Conservation (phyloP, 2,113 vertebrate species). For the Chionodraco myersi region DNA sequence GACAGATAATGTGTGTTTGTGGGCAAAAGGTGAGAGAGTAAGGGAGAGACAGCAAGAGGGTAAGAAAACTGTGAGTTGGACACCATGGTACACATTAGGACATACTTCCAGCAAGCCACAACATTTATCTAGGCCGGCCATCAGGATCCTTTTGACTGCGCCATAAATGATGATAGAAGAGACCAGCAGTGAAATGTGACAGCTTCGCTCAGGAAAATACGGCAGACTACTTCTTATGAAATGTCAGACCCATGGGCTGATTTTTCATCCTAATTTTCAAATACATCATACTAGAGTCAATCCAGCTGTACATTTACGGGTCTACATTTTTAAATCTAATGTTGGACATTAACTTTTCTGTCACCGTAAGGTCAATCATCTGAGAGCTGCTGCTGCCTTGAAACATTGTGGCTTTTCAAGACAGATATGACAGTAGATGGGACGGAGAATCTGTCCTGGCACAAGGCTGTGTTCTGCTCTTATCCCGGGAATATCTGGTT, state of each 20-base stretch:
- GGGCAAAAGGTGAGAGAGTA: conserved; percentile 16
- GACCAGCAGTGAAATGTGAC: conserved; percentile 51
- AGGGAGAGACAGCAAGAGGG: conserved; percentile 13
- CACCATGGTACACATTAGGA: conserved; percentile 49
- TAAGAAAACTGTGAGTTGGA: conserved; percentile 31
- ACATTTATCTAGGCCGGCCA: conserved; percentile 53
- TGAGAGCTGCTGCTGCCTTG: conserved; percentile 31
- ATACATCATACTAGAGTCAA: conserved; percentile 12
- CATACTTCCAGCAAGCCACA: conserved; percentile 40
- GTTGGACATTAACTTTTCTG: conserved; percentile 31
- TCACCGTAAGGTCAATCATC: conserved; percentile 38
- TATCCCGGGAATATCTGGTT: conserved; percentile 86
- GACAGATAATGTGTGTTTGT: neutral
- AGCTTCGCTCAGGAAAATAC: conserved; percentile 32
- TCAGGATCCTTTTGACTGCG: conserved; percentile 37
- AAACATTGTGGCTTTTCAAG: conserved; percentile 55
- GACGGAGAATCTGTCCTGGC: conserved; percentile 72
- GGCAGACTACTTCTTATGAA: conserved; percentile 20
- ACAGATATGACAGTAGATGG: conserved; percentile 69
- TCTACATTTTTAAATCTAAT: conserved; percentile 3
- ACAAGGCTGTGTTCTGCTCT: conserved; percentile 77
- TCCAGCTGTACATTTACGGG: conserved; percentile 3
- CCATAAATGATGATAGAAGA: conserved; percentile 53
- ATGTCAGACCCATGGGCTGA: conserved; percentile 51
- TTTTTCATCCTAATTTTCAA: conserved; percentile 37